A percentile compares a stretch with the other conserved stretches of the same genome.
Conservation (phyloP, 2,797 vertebrate species). For the Acanthis flammea region DNA sequence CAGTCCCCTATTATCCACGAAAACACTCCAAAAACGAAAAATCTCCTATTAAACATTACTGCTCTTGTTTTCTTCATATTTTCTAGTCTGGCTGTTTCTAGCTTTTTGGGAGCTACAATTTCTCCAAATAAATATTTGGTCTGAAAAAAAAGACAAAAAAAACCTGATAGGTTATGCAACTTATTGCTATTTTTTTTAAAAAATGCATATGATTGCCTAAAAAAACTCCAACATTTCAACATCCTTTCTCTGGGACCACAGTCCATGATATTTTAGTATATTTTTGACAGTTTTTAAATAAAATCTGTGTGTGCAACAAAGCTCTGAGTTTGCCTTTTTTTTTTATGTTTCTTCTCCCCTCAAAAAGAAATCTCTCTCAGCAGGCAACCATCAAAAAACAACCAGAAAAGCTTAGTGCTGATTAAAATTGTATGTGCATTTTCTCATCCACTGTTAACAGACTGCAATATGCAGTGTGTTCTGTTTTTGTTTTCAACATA, state of each 20-base stretch:
- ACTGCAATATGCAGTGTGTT: neutral
- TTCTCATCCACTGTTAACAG: neutral
- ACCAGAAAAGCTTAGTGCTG: neutral
- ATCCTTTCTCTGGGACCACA: neutral
- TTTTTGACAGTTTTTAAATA: neutral
- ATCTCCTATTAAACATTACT: neutral
- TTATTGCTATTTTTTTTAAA: accelerated
- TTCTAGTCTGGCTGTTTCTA: neutral
- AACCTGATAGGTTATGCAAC: neutral
- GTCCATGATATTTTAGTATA: neutral
- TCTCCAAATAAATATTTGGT: neutral
- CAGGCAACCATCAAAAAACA: neutral
- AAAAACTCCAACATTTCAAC: neutral
- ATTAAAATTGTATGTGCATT: neutral
- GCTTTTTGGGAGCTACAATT: neutral
- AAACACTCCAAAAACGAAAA: neutral
- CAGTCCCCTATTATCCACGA: neutral
- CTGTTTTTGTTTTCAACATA: neutral
- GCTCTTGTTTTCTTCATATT: neutral
- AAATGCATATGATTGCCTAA: neutral
- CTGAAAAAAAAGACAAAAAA: neutral
- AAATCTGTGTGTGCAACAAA: neutral
- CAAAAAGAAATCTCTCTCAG: neutral
- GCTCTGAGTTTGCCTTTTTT: neutral
- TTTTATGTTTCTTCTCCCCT: neutral